phyloP scores from a whole-genome alignment of 2,113 vertebrate species.

The Eulemur macaco region DNA sequence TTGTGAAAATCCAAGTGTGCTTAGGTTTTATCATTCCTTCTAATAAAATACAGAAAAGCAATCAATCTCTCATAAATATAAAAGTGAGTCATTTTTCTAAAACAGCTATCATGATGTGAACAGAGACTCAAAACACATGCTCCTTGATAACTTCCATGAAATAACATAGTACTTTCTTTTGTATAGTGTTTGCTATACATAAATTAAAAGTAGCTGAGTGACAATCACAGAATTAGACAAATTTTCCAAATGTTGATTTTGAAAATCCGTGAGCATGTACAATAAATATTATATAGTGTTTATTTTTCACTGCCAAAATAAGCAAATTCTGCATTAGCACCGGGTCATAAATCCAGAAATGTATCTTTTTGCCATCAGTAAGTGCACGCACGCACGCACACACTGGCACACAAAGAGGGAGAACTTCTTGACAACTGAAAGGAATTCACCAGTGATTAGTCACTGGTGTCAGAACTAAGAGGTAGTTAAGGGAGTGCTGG shows the following conservation, averaged over 20 bases:
- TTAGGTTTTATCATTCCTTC: slow-evolving; percentile 33
- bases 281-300: slow-evolving; percentile 21
- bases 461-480: not conserved
- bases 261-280: not conserved
- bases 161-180: not conserved
- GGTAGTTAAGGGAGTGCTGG: not conserved
- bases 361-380: not conserved
- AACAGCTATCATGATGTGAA: not conserved
- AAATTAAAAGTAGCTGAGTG: slow-evolving; percentile 25
- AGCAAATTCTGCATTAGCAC: not conserved
- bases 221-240: not conserved
- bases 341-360: slow-evolving; percentile 6
- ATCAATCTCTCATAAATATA: slow-evolving; percentile 29
- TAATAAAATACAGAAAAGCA: slow-evolving; percentile 42
- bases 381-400: fast-evolving
- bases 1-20: slow-evolving; percentile 35
- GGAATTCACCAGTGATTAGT: slow-evolving; percentile 38
- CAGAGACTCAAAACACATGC: not conserved
- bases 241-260: slow-evolving; percentile 15
- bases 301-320: slow-evolving; percentile 22
- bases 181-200: not conserved
- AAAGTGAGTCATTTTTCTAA: slow-evolving; percentile 40
- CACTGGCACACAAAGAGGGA: not conserved
- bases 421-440: slow-evolving; percentile 33
- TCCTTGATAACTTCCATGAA: not conserved